A percentile compares a stretch with the other conserved stretches of the same genome.
Evolutionary conservation across 2,888 invertebrate genomes (phyloP).

Genomic region (Sphaerophoria rueppellii): DNA sequence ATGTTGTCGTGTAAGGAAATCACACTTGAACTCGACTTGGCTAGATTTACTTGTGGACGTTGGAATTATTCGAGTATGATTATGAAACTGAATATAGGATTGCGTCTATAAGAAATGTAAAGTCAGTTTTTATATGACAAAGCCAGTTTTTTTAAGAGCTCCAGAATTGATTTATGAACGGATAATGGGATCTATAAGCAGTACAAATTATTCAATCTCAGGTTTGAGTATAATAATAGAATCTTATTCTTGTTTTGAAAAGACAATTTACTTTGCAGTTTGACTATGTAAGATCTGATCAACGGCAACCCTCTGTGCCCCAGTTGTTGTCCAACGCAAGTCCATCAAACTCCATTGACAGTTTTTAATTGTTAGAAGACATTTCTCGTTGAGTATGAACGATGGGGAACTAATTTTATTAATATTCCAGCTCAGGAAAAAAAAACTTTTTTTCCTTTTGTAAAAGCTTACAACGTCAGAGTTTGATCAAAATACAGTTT

Average conservation of each 20-base stretch:
- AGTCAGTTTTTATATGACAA: slow-evolving; percentile 42
- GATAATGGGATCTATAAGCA: slow-evolving; percentile 26
- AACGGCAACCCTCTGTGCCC: too few species aligned
- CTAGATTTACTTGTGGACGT: slow-evolving; percentile 33
- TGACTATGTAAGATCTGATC: too few species aligned
- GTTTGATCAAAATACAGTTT: too few species aligned
- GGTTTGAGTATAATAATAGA: background rate
- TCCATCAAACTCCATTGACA: too few species aligned
- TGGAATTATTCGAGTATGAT: slow-evolving; percentile 31
- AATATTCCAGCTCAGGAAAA: too few species aligned
- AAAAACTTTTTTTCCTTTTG: too few species aligned
- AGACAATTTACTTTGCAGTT: background rate
- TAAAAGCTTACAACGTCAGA: too few species aligned
- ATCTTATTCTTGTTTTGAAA: background rate
- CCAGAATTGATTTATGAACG: slow-evolving; percentile 50
- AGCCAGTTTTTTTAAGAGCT: slow-evolving; percentile 42
- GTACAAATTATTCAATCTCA: background rate
- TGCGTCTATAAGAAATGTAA: background rate
- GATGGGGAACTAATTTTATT: too few species aligned
- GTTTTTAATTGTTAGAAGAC: too few species aligned
- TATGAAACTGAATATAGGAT: background rate
- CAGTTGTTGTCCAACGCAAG: too few species aligned
- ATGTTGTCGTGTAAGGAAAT: slow-evolving; percentile 30
- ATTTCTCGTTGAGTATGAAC: too few species aligned
- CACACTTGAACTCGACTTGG: slow-evolving; percentile 25